Conservation (phyloP, 2,797 vertebrate species). For the Sebastes oblongus region DNA sequence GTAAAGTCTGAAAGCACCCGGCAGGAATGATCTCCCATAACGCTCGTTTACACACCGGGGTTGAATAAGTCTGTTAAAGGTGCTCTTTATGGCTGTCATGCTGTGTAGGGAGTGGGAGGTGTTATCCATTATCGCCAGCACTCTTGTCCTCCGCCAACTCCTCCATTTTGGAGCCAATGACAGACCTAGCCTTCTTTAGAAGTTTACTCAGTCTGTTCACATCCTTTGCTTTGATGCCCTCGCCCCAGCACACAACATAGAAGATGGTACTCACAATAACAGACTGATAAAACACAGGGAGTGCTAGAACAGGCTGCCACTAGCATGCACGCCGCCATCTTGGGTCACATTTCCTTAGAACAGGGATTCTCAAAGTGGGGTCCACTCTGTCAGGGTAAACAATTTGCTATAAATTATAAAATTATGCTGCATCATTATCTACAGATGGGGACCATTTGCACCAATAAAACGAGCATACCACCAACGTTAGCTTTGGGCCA, state of each 20-base stretch:
- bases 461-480: not conserved
- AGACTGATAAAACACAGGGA: no score
- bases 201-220: not conserved
- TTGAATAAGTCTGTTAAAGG: not conserved
- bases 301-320: no score
- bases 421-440: no score
- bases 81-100: not conserved
- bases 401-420: no score
- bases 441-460: not conserved
- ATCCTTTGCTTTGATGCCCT: not conserved
- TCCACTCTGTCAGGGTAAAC: no score
- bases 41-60: no score
- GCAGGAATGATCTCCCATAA: not conserved
- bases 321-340: no score
- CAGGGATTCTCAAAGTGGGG: no score
- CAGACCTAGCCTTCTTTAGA: not conserved
- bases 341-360: no score
- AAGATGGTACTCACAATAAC: no score
- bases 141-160: not conserved
- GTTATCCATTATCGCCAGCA: not conserved
- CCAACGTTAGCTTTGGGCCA: not conserved
- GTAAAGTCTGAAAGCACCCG: not conserved
- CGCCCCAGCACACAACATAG: not conserved
- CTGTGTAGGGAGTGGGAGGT: not conserved
- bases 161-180: not conserved